Evolutionary conservation across 2,797 vertebrate species (phyloP), one percentile per base, ranked within the genome.

Genomic region (Oreortyx pictus): DNA sequence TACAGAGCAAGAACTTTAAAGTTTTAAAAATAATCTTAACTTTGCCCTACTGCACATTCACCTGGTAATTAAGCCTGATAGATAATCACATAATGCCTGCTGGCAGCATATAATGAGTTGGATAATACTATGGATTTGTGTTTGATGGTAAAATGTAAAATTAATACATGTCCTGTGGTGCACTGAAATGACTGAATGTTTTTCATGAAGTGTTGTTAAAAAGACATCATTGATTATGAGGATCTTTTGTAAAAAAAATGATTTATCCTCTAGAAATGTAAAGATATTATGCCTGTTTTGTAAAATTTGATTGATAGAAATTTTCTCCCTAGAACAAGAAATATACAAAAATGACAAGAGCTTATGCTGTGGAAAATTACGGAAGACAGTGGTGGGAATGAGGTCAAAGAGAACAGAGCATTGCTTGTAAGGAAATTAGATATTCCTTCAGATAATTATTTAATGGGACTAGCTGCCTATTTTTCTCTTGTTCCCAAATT

Each of bases 121-220:
- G 52, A 52, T 27, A 88, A 67, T 67, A 59, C 31, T 68, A 81
- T 18, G 7, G 24, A 79, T 88, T 73, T 86, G 31, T 67, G 19
- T 64, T 71, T 75, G 66, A 88, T 49, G 29, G 49, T 20, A 82
- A 92, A 78, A 86, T 43, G 47, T 43, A 75, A 89, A 86, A 81
- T 84, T 52, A 78, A 10, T 47, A 39, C 11, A 47, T 7, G 39
- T 56, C 41, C 35, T 64, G 25, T 4, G 5, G 9, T 68, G 24
- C 23, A 50, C 39, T 68, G 62, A 88, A 91, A 86, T 29, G 17
- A 66, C 9, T 62, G 39, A 37, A 14, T 62, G 13, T 59, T 94
- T 92, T 77, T 70, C 4, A 27, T 78, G 41, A 78, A 70, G 68
- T 81, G 16, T 23, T 66, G 3, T 64, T 92, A 49, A n/a, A 64